A percentile compares a stretch with the other conserved stretches of the same genome.
Conservation (phyloP, 1,140 invertebrate species). For the Hestina assimilis region DNA sequence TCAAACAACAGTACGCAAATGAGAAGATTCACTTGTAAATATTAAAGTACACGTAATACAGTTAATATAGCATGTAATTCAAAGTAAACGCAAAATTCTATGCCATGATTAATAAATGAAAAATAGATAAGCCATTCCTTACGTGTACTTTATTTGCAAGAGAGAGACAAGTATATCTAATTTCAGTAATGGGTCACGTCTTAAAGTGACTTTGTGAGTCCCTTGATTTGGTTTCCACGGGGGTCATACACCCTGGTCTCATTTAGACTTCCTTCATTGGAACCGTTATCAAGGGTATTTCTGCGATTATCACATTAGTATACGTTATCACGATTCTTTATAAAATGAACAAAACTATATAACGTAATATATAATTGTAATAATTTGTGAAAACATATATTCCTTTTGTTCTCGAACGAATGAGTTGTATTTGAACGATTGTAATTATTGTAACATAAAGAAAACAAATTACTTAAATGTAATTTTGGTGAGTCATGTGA, state of each 20-base stretch:
- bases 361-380: no score
- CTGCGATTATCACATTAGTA: conserved; percentile 14
- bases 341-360: no score
- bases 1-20: conserved; percentile 6
- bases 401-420: neutral
- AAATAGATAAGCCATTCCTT: conserved; percentile 2
- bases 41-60: conserved; percentile 20
- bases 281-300: conserved; percentile 65
- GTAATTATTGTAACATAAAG: neutral
- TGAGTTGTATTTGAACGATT: neutral
- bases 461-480: neutral
- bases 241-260: conserved; percentile 67
- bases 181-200: conserved; percentile 50
- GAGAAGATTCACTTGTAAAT: neutral
- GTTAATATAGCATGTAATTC: no score
- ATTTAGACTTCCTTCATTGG: conserved; percentile 48
- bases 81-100: neutral
- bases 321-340: no score
- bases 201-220: conserved; percentile 63
- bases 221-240: conserved; percentile 76
- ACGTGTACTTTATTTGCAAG: conserved; percentile 22
- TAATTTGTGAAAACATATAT: no score
- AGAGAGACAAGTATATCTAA: conserved; percentile 3
- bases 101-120: no score
- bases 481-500: neutral